These are phyloP conservation scores for Gallinago media DNA, from an alignment of 2,113 vertebrate genomes.

Conservation along the genomic window DNA sequence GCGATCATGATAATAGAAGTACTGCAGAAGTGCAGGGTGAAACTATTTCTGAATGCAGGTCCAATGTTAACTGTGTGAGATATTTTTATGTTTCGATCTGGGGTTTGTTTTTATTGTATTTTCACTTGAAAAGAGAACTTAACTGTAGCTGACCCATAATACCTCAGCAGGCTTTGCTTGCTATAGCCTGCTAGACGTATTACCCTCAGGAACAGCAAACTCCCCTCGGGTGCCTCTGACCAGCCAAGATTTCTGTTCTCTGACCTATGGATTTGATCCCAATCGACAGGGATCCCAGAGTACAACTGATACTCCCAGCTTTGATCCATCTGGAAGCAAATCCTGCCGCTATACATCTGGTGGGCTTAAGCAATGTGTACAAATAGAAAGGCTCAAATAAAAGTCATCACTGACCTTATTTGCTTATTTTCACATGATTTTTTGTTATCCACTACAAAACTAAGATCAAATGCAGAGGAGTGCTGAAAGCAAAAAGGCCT, in stretches of 20 bases:
- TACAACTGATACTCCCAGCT: not conserved
- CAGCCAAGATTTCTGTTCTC: slow-evolving; percentile 1
- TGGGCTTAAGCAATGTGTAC: not conserved
- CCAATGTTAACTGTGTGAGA: not conserved
- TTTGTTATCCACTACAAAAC: not conserved
- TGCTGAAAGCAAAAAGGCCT: not conserved
- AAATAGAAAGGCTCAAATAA: not conserved
- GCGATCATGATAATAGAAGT: not conserved
- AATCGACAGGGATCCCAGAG: not conserved
- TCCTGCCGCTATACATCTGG: not conserved
- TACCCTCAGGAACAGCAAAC: not conserved
- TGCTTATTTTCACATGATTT: not conserved
- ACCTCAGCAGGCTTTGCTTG: not conserved
- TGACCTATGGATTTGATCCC: slow-evolving; percentile 39
- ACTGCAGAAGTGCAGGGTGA: not conserved
- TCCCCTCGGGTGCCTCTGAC: not conserved
- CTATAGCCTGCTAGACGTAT: not conserved
- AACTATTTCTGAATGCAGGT: not conserved
- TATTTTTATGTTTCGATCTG: not conserved
- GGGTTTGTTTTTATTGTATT: not conserved
- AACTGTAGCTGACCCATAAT: not conserved
- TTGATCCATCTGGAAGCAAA: not conserved
- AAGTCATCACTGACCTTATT: not conserved
- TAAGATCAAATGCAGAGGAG: not conserved
- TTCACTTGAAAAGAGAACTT: slow-evolving; percentile 9